A percentile compares a stretch with the other conserved stretches of the same genome.
Evolutionary conservation across 2,888 invertebrate species (phyloP).

Genomic region (Macrostomum cliftonense): DNA sequence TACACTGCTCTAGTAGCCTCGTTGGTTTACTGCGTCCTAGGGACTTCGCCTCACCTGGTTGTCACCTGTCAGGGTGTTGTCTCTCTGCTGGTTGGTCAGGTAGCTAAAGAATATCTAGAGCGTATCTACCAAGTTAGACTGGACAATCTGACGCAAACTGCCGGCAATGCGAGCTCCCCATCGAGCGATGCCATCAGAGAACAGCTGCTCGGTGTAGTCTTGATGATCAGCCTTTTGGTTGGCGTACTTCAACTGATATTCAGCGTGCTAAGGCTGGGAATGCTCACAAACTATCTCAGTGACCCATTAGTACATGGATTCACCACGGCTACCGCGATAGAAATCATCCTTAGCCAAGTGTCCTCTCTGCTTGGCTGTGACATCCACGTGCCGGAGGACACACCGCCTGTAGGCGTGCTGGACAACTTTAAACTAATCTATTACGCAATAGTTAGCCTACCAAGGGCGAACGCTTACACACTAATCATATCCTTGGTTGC

Average conservation of each 20-base stretch:
- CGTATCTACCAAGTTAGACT: no score
- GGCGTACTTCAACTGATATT: constrained; percentile 13
- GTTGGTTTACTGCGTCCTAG: constrained; percentile 7
- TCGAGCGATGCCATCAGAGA: no score
- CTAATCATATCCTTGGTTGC: constrained; percentile 19
- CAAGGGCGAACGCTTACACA: constrained; percentile 18
- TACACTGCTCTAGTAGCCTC: constrained; percentile 10
- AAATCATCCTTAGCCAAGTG: constrained; percentile 29
- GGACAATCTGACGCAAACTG: no score
- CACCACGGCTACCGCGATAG: constrained; percentile 28
- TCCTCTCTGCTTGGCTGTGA: constrained; percentile 24
- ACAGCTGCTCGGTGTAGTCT: constrained; percentile 2
- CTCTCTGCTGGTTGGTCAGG: constrained; percentile 7
- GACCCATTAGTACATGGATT: constrained; percentile 32
- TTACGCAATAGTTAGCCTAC: no score
- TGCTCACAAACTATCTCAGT: constrained; percentile 30
- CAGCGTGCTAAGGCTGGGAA: constrained; percentile 27
- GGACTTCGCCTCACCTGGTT: constrained; percentile 9
- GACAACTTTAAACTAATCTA: constrained; percentile 14
- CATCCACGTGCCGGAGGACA: background rate
- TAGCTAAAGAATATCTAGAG: background rate
- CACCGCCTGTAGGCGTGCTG: constrained; percentile 15
- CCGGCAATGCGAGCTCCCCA: no score
- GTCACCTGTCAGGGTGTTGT: constrained; percentile 9
- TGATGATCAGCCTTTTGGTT: constrained; percentile 9